Base-by-base conservation (phyloP, 2,797 vertebrate genomes). In the Lophius americanus region DNA sequence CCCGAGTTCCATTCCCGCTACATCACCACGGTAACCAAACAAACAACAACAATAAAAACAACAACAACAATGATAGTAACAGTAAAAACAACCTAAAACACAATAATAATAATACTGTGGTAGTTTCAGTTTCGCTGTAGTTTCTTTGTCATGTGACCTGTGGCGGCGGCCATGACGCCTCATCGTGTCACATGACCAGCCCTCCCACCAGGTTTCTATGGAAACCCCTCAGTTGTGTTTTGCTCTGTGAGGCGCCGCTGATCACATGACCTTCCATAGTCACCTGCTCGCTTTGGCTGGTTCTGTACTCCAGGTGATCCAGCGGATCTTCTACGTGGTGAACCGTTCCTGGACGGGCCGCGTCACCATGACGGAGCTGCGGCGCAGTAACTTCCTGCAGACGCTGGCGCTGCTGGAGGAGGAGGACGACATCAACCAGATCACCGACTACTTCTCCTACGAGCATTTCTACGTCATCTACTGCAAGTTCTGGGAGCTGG, bases 401-500 rank as follows among this genome's bases (percentile, higher is more conserved):
- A 99, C 98, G 2, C 90, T 99, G 63, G 97, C 96, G 35, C 94
- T 99, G 79, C 92, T 99, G 87, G 97, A 99, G 85, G 98, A 99
- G 90, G 98, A 99, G 68, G 98, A 98, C 68, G 98, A 99, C 87
- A 99, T 99, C 89, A 99, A 99, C 91, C 98, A 99, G 92, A 98
- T 99, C 88, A 99, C 98, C 32, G 98, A 99, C 92, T 99, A 99
- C 92, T 99, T 99, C 93, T 99, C 98, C 73, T 99, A 99, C 0
- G 98, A 99, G 81, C 98, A 99, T 83, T 99, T 99, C 84, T 99
- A 99, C 75, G 98, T 99, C 66, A 99, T 99, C 93, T 99, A 99
- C 90, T 99, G 98, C 95, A 99, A 99, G 91, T 99, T 99, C 91
- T 99, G 98, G 98, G 98, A 99, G 91, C 92, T 99, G 90, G 98